Base-by-base conservation (phyloP, 2,797 vertebrate genomes). In the Chelmon rostratus region DNA sequence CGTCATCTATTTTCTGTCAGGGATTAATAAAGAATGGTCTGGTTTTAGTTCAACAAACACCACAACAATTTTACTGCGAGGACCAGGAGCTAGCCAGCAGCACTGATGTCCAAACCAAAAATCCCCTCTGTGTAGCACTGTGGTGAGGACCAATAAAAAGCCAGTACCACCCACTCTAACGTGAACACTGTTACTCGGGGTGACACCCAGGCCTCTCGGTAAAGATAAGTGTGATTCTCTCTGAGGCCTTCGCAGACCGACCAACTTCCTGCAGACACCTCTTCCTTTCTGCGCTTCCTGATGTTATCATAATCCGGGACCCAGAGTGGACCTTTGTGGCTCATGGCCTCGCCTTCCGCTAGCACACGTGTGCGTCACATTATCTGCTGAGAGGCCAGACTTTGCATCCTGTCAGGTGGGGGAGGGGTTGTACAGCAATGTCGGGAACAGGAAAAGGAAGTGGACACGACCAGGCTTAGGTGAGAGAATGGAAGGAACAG, bases 381-480 rank as follows among this genome's bases (percentile, higher is more conserved):
- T 97, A 99, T 98, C 97, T 97, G 97, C 94, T 96, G 96, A 96
- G 94, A 96, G 97, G 96, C 97, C 94, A 91, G 95, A 96, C 94
- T 94, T 93, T 46, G 88, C 95, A 97, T 99, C 98, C 97, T 95
- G 93, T 93, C 78, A 79, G 92, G 92, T 94, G 92, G 93, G 90
- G 92, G 91, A 85, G 84, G 89, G 84, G 86, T 77, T 47, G 81
- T 50, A 40, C 86, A 87, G 86, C 84, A 90, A 89, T 89, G 92
- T 88, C 92, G 95, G 95, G 95, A 95, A 96, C 96, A 97, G 97
- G 97, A 99, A 98, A 95, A 95, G 97, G 97, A 98, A 97, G 96
- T 95, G 96, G 94, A 96, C 96, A 96, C 91, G 87, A 94, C 91
- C 90, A 87, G 91, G 89, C 92, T 91, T 90, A 88, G 91, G 91